Conservation (phyloP, 2,888 invertebrate genomes). For the Trachelus troglodyta region DNA sequence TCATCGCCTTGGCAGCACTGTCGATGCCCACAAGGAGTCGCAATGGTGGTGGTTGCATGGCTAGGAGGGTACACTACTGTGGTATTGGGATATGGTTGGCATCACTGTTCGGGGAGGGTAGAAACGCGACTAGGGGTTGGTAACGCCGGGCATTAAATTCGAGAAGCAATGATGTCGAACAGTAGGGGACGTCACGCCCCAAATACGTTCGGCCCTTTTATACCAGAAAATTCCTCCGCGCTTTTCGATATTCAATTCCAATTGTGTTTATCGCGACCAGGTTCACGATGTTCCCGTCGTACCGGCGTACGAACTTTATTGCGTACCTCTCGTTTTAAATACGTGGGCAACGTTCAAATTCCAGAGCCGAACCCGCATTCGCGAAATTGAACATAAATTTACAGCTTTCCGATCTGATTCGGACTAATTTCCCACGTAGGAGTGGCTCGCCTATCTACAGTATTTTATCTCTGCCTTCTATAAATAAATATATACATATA, state of each 20-base stretch:
- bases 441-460: too few species aligned
- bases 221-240: conserved; percentile 26
- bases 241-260: conserved; percentile 42
- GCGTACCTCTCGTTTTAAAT: conserved; percentile 43
- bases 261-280: conserved; percentile 34
- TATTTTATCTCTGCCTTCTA: too few species aligned
- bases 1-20: too few species aligned
- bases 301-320: conserved; percentile 44
- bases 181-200: background rate
- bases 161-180: conserved; percentile 2
- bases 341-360: conserved; percentile 47
- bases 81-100: too few species aligned
- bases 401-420: background rate
- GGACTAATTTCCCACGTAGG: background rate
- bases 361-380: conserved; percentile 32
- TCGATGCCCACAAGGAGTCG: too few species aligned
- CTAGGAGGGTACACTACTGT: too few species aligned
- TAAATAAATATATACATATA: too few species aligned
- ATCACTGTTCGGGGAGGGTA: too few species aligned
- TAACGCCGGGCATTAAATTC: too few species aligned
- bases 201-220: background rate
- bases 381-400: conserved; percentile 57
- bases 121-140: too few species aligned
- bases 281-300: conserved; percentile 31
- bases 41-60: too few species aligned